Conservation (phyloP, 2,113 vertebrate genomes). For the Pangasianodon hypophthalmus region DNA sequence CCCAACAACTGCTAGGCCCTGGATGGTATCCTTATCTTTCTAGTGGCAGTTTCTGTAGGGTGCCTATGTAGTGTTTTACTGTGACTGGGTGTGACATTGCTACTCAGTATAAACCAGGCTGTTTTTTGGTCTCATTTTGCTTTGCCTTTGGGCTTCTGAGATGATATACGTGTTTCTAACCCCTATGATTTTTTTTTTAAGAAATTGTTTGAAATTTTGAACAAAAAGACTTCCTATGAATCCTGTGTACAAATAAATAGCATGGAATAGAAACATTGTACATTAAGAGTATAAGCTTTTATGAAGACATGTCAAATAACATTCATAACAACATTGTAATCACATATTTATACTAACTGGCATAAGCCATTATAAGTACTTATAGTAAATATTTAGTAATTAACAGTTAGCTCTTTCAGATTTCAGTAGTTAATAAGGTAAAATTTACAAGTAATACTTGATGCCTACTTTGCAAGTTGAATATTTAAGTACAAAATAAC, state of each 20-base stretch:
- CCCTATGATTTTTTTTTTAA: background rate
- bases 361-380: background rate
- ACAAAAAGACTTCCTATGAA: constrained; percentile 2
- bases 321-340: background rate
- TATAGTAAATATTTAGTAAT: background rate
- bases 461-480: too few relatives aligned
- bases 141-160: constrained; percentile 12
- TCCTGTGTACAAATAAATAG: background rate
- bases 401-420: background rate
- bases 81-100: constrained; percentile 25
- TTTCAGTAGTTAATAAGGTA: background rate
- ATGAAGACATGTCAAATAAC: background rate
- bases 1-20: constrained; percentile 8
- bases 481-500: too few relatives aligned
- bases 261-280: background rate
- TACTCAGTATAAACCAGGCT: background rate
- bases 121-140: background rate
- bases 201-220: background rate
- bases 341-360: background rate
- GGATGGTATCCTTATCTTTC: background rate
- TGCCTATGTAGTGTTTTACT: constrained; percentile 39
- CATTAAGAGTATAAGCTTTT: background rate
- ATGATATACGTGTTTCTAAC: constrained; percentile 5
- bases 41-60: constrained; percentile 11
- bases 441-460: too few relatives aligned